Evolutionary conservation across 2,888 invertebrate genomes (phyloP), one percentile per base, ranked within the genome.

Genomic region (Rhamnusium bicolor): DNA sequence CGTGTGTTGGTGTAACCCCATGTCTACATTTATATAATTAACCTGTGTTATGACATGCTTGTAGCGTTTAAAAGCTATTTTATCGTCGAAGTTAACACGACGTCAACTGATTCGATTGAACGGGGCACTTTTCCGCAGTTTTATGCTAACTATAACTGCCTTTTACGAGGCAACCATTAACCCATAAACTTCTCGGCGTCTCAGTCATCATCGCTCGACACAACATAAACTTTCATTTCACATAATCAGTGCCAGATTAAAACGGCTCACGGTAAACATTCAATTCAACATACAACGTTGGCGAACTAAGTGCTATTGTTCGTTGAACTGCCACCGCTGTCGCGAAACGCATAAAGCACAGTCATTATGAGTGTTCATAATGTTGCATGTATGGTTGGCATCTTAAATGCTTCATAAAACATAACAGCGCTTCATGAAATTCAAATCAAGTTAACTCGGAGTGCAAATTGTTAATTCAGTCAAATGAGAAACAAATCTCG

Each of bases 161-260:
- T 65, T 53, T 65, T 65, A 65, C 21, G 65, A 53, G 10, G 29
- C 53, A 53, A 53, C 65, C 27, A 65, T 65, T 65, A 65, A 65
- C 65, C 63, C 51, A 29, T 51, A 51, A 63, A 51, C 65, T 24
- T 65, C 53, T 19, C 49, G 16, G 27, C 10, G 14, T 32, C 14
- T 51, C 53, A 18, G 19, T 19, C 65, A n/a, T 40, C 53, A n/a
- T 53, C 51, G 49, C 65, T 65, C 53, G 29, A 49, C 65, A 53
- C 53, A 32, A 53, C 65, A 65, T 53, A 65, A 65, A 65, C 53
- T 40, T 49, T 40, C 19, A 65, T 65, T 65, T 53, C 65, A 18
- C 32, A 53, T 53, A 65, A 54, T 65, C 65, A 65, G 21, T 32
- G 27, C 53, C 53, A 29, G 53, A 32, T 65, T 65, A 19, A 53